Evolutionary conservation across 2,797 vertebrate genomes (phyloP).

Genomic region (Microctenopoma stevenorrisi): DNA sequence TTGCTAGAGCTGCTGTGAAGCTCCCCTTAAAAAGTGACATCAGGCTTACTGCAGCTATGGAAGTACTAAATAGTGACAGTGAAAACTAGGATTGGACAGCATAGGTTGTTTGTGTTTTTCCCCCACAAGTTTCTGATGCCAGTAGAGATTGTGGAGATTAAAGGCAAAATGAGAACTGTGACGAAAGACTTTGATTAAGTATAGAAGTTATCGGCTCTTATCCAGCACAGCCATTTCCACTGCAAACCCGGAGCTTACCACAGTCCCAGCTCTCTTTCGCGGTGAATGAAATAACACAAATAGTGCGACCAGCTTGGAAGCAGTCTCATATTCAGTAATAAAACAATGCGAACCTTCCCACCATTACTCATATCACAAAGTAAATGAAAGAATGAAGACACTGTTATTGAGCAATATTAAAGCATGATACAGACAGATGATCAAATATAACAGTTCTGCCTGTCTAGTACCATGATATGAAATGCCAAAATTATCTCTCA

Average conservation of each 20-base stretch:
- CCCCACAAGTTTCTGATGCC: not conserved
- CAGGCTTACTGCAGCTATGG: not conserved
- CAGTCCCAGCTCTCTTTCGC: not conserved
- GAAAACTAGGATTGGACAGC: not conserved
- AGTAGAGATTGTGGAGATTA: constrained; percentile 2
- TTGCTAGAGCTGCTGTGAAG: not conserved
- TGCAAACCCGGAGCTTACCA: not conserved
- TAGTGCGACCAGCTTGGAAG: not conserved
- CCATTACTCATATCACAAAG: constrained; percentile 10
- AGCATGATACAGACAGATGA: not conserved
- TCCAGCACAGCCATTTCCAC: constrained; percentile 3
- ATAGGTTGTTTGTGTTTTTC: not conserved
- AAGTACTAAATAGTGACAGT: not conserved
- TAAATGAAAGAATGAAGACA: constrained; percentile 8
- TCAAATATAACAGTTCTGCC: not conserved
- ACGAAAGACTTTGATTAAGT: not conserved
- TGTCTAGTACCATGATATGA: not conserved
- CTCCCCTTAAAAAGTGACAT: not conserved
- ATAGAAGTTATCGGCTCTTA: not conserved
- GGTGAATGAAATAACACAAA: constrained; percentile 16
- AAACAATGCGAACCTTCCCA: constrained; percentile 10
- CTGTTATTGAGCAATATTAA: constrained; percentile 11
- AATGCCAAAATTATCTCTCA: not conserved
- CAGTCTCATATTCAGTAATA: constrained; percentile 8
- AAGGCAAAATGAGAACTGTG: constrained; percentile 5